Percentiles rank a stretch among this genome's conserved stretches.
Evolutionary conservation across 2,113 vertebrate genomes (phyloP).

Genomic region (Barnardius zonarius): DNA sequence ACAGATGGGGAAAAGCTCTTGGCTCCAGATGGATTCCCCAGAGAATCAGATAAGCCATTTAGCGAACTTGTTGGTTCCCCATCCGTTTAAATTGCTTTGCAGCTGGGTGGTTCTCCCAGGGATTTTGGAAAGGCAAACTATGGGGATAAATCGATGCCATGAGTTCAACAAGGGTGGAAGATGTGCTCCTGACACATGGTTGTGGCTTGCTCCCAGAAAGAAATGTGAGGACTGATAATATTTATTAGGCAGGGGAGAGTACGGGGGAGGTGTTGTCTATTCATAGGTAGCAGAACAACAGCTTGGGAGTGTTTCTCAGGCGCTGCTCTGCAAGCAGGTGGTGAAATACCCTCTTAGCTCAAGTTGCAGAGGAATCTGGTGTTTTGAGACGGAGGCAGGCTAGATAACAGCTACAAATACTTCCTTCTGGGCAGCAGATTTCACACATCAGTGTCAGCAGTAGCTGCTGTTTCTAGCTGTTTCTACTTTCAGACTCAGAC

Average conservation of each 20-base stretch:
- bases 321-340: not conserved
- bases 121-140: not conserved
- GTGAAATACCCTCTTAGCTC: not conserved
- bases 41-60: conserved; percentile 62
- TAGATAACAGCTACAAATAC: not conserved
- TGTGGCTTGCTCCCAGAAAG: not conserved
- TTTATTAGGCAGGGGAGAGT: not conserved
- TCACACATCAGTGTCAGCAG: not conserved
- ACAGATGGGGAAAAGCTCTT: conserved; percentile 25
- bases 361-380: not conserved
- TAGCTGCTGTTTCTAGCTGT: conserved; percentile 10
- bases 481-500: not conserved
- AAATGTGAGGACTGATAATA: not conserved
- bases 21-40: conserved; percentile 46
- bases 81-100: conserved; percentile 40
- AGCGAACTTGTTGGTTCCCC: not conserved
- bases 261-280: not conserved
- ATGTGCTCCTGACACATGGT: not conserved
- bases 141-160: not conserved
- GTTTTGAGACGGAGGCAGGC: not conserved
- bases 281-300: not conserved
- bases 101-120: not conserved
- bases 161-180: not conserved
- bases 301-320: not conserved
- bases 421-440: not conserved